Conservation (phyloP, 2,113 vertebrate species). For the Xiphorhynchus elegans region DNA sequence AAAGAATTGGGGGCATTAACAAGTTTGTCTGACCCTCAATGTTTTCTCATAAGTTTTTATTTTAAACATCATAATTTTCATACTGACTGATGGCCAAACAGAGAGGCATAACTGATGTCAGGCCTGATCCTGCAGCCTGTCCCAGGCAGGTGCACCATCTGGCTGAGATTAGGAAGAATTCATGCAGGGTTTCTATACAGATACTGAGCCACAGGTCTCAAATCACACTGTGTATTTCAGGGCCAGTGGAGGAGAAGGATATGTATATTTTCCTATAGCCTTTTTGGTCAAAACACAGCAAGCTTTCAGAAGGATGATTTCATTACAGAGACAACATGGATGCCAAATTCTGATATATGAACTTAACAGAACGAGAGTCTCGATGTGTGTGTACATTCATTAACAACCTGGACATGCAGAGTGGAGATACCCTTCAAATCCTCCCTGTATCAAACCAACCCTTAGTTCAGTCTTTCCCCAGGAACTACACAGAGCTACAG, state of each 20-base stretch:
- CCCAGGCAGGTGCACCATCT: not conserved
- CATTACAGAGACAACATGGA: not conserved
- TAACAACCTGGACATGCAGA: not conserved
- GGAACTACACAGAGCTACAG: slow-evolving; percentile 11
- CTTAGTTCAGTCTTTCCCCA: fast-evolving
- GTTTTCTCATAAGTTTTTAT: not conserved
- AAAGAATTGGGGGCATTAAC: not conserved
- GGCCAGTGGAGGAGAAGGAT: not conserved
- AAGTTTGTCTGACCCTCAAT: not conserved
- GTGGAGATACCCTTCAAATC: not conserved
- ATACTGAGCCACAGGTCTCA: not conserved
- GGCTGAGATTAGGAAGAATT: not conserved
- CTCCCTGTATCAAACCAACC: fast-evolving
- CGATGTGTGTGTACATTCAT: fast-evolving
- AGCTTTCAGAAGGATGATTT: not conserved
- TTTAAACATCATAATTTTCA: not conserved
- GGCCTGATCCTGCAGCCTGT: not conserved
- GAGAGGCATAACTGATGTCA: not conserved
- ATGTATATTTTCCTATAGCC: fast-evolving
- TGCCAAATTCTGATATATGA: not conserved
- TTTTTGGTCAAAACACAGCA: not conserved
- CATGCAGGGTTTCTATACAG: fast-evolving
- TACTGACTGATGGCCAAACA: not conserved
- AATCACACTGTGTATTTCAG: not conserved
- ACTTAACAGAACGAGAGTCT: not conserved